phyloP scores from a whole-genome alignment of 2,797 vertebrate species.

The Manis pentadactyla region DNA sequence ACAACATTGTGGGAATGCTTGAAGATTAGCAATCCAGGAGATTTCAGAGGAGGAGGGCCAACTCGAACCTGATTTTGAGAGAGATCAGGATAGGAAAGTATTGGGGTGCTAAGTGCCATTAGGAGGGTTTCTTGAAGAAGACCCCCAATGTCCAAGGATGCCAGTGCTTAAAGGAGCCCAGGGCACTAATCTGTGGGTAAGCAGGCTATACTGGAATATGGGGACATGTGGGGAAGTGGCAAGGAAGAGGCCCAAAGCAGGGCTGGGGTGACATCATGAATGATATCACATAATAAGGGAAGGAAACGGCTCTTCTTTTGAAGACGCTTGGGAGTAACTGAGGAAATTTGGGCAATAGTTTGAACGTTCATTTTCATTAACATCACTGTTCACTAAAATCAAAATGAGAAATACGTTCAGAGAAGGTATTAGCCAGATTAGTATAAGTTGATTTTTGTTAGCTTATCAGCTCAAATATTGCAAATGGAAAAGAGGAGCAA shows the following conservation, averaged over 20 bases:
- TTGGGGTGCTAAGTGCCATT: too few relatives aligned
- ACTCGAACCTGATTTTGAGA: not conserved
- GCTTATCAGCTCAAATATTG: not conserved
- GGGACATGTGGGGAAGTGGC: accelerated
- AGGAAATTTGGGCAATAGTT: not conserved
- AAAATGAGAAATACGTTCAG: not conserved
- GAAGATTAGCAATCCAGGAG: not conserved
- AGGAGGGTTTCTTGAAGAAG: not conserved
- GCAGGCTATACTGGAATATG: not conserved
- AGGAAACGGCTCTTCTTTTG: not conserved
- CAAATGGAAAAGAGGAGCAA: not conserved
- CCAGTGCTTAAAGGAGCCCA: not conserved
- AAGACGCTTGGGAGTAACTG: not conserved
- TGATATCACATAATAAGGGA: accelerated
- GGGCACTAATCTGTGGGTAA: too few relatives aligned
- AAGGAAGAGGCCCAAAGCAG: not conserved
- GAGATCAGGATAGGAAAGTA: not conserved
- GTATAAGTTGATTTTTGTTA: not conserved
- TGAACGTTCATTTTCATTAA: not conserved
- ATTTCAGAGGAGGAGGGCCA: not conserved
- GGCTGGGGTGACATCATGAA: not conserved
- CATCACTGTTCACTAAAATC: not conserved
- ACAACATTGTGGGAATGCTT: not conserved
- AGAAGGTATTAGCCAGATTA: not conserved
- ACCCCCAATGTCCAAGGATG: not conserved